A percentile compares a stretch with the other conserved stretches of the same genome.
phyloP scores from a whole-genome alignment of 35 echinoderm and acorn worm genomes.

The Amphiura filiformis region DNA sequence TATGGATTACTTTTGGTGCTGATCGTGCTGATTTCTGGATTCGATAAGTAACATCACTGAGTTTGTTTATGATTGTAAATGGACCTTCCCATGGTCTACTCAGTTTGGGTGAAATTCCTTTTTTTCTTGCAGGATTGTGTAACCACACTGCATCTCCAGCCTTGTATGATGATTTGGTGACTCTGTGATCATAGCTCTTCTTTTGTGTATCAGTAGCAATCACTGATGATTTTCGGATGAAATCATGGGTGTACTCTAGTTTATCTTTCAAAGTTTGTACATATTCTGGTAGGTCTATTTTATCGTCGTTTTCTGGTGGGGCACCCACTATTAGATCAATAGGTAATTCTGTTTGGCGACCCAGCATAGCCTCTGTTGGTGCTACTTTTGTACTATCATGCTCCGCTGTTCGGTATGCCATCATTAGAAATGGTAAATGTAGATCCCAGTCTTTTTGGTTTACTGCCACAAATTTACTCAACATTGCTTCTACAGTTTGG shows the following conservation, averaged over 20 bases:
- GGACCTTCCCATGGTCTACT: slow-evolving; percentile 49
- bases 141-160: slow-evolving; percentile 34
- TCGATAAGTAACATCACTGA: slow-evolving; percentile 52
- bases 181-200: neutral
- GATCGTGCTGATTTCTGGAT: slow-evolving; percentile 14
- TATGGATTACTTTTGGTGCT: slow-evolving; percentile 42
- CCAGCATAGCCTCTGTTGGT: slow-evolving; percentile 55
- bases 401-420: slow-evolving; percentile 36
- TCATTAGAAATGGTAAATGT: slow-evolving; percentile 21
- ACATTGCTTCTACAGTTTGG: neutral
- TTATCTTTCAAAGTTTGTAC: neutral
- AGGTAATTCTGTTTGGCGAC: slow-evolving; percentile 19
- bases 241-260: neutral
- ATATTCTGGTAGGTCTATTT: neutral
- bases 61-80: slow-evolving; percentile 10
- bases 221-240: neutral
- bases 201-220: slow-evolving; percentile 19
- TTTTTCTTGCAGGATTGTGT: slow-evolving; percentile 13
- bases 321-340: neutral
- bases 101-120: slow-evolving; percentile 43
- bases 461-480: slow-evolving; percentile 16
- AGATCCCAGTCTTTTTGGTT: slow-evolving; percentile 44
- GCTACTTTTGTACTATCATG: slow-evolving; percentile 57
- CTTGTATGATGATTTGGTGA: neutral
- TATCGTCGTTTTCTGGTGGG: neutral